Percentiles rank a stretch among this genome's conserved stretches.
Conservation (phyloP, 2,113 vertebrate genomes). For the Scytalopus superciliaris region DNA sequence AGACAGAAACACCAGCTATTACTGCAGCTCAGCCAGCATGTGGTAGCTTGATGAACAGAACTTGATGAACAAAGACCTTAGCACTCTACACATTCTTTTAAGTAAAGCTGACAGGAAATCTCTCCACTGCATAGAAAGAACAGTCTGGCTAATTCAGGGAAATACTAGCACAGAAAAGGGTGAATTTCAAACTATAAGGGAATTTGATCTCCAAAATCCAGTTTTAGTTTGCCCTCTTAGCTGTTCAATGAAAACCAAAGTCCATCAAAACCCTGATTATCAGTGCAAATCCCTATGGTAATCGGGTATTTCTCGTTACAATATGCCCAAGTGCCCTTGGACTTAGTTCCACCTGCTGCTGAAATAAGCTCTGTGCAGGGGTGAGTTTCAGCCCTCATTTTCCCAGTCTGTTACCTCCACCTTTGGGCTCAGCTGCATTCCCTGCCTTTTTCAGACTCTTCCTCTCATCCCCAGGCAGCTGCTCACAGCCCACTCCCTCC, state of each 20-base stretch:
- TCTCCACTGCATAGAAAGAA: neutral
- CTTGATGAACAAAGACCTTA: neutral
- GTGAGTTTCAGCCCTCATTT: neutral
- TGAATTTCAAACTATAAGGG: neutral
- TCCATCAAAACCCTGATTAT: neutral
- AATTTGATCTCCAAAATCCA: neutral
- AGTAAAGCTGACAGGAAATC: neutral
- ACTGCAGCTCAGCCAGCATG: neutral
- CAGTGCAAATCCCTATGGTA: neutral
- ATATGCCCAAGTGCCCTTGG: neutral
- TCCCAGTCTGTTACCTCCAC: neutral
- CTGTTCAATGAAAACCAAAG: neutral
- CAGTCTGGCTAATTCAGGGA: neutral
- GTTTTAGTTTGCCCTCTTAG: neutral
- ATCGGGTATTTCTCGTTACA: neutral
- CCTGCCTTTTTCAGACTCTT: neutral
- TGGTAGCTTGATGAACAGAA: neutral
- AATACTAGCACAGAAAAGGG: neutral
- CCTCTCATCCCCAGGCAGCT: neutral
- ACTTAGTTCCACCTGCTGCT: constrained; percentile 19
- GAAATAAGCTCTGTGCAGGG: neutral
- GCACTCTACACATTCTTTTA: neutral
- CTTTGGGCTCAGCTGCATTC: neutral
- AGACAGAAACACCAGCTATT: neutral
- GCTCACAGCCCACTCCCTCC: neutral